A percentile compares a stretch with the other conserved stretches of the same genome.
Conservation (phyloP, 2,888 invertebrate species). For the Emesis furor region DNA sequence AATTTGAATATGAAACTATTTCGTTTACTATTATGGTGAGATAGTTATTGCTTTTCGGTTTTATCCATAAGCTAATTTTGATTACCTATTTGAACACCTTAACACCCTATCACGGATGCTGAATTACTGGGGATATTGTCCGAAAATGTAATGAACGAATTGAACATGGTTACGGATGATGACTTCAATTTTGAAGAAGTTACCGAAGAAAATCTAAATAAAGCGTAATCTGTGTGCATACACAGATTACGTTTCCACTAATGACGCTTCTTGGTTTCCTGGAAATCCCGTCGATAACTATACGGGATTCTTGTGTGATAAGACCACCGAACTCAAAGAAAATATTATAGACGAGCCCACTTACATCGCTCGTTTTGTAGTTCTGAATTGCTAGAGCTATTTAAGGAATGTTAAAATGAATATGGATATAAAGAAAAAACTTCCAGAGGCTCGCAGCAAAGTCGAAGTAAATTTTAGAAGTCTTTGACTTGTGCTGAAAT, state of each 20-base stretch:
- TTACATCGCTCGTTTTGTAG: background rate
- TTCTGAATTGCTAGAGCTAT: conserved; percentile 1
- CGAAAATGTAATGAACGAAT: conserved; percentile 36
- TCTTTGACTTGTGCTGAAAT: conserved; percentile 46
- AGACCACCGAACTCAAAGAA: conserved; percentile 7
- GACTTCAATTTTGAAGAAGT: conserved; percentile 29
- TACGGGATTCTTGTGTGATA: too few species aligned
- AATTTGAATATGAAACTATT: too few species aligned
- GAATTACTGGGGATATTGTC: conserved; percentile 41
- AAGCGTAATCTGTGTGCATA: too few species aligned
- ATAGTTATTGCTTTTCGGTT: too few species aligned
- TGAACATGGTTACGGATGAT: conserved; percentile 31
- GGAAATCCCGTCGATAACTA: conserved; percentile 32
- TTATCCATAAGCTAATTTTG: too few species aligned
- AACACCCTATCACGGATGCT: conserved; percentile 37
- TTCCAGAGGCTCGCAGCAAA: conserved; percentile 19
- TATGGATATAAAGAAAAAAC: conserved; percentile 42
- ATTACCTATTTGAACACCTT: too few species aligned
- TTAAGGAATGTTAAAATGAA: conserved; percentile 10
- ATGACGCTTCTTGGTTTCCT: conserved; percentile 34
- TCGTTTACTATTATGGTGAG: too few species aligned
- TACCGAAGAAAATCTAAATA: conserved; percentile 34
- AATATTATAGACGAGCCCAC: background rate
- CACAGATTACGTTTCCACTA: conserved; percentile 26
- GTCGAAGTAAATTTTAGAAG: conserved; percentile 41